A percentile compares a stretch with the other conserved stretches of the same genome.
Conservation (phyloP, 1,140 invertebrate genomes). For the Thalassaphorura encarpata region DNA sequence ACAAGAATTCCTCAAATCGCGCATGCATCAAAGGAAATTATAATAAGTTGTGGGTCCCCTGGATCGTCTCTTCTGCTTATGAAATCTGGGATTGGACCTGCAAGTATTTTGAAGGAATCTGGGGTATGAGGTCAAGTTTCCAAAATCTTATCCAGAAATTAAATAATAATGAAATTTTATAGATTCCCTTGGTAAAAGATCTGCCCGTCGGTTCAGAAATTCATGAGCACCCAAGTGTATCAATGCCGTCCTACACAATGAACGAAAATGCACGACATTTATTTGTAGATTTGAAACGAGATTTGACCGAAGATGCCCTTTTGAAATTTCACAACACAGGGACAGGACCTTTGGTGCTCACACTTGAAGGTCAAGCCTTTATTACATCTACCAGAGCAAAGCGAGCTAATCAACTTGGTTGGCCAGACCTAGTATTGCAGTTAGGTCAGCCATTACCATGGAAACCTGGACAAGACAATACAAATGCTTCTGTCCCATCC, state of each 20-base stretch:
- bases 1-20: neutral
- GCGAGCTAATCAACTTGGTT: neutral
- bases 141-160: too few relatives aligned
- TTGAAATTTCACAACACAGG: too few relatives aligned
- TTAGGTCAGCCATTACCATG: too few relatives aligned
- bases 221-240: neutral
- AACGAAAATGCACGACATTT: neutral
- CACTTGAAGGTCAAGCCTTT: neutral
- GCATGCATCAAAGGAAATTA: slow-evolving; percentile 52
- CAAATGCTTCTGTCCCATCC: neutral
- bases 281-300: neutral
- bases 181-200: slow-evolving; percentile 28
- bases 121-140: too few relatives aligned
- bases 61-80: neutral
- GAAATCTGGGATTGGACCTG: neutral
- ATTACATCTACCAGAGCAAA: neutral
- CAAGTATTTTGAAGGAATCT: neutral
- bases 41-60: slow-evolving; percentile 53
- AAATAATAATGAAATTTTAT: too few relatives aligned
- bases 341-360: neutral
- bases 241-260: neutral
- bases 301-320: neutral
- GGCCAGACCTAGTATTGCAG: neutral
- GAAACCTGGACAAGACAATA: too few relatives aligned
- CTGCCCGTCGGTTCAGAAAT: slow-evolving; percentile 39